Evolutionary conservation across 2,888 invertebrate genomes (phyloP).

Genomic region (Tortricodes alternella): DNA sequence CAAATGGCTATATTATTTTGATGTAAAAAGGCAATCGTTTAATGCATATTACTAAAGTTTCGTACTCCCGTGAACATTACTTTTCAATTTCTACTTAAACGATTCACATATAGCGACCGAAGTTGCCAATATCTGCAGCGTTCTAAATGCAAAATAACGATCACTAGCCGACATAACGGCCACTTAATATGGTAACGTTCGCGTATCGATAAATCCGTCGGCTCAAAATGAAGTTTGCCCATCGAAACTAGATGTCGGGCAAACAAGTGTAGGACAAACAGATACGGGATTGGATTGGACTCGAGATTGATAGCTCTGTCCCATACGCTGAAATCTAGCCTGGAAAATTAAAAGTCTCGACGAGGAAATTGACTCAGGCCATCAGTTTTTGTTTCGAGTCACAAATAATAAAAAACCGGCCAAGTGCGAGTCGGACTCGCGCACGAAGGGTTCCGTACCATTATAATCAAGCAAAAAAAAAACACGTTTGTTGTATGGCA

Average conservation of each 20-base stretch:
- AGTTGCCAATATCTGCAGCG: background rate
- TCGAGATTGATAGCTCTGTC: constrained; percentile 42
- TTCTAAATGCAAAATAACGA: background rate
- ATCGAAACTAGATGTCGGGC: constrained; percentile 45
- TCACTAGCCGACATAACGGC: background rate
- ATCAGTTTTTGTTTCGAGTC: background rate
- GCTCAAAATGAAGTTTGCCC: constrained; percentile 46
- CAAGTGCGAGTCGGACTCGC: too few species aligned
- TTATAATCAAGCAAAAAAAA: too few species aligned
- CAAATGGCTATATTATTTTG: too few species aligned
- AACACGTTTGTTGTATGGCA: too few species aligned
- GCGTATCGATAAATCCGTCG: background rate
- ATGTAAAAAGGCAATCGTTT: too few species aligned
- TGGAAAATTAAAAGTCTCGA: constrained; percentile 5
- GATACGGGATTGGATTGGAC: constrained; percentile 36
- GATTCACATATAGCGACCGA: too few species aligned
- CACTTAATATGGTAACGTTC: constrained; percentile 11
- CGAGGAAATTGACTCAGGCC: background rate
- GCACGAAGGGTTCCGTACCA: too few species aligned
- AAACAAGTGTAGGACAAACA: constrained; percentile 48
- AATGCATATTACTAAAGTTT: too few species aligned
- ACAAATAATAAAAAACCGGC: background rate
- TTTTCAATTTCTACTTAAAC: too few species aligned
- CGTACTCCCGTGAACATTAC: too few species aligned
- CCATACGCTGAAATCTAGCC: constrained; percentile 1